Base-by-base conservation (phyloP, 2,113 vertebrate species). In the Trichomycterus rosablanca region DNA sequence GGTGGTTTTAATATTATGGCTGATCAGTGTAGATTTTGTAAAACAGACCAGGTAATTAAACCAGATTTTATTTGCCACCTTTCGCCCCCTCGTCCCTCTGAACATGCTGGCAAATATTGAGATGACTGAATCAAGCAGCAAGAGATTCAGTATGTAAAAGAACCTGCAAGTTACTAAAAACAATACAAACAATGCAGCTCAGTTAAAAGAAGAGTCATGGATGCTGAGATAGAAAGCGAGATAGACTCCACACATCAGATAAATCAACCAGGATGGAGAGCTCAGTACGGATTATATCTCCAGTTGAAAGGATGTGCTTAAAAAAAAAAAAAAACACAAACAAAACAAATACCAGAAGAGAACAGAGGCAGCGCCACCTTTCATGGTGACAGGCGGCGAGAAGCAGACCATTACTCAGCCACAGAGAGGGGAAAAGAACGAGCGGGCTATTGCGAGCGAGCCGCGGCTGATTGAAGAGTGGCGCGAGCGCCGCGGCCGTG, bases 241-340 rank as follows among this genome's bases (percentile, higher is more conserved):
- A 23, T 22, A 48, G 51, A 57, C 37, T 51, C 74, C 76, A 76
- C 61, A 67, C 78, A 86, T 88, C 82, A 79, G 81, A 84, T 82
- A 80, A 83, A 87, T 87, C 83, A 72, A 59, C 57, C 71, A 77
- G 76, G 83, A 89, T 87, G 81, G 81, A 86, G 85, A 86, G 87
- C 87, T 87, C 84, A 82, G 80, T 74, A 77, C 77, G 82, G 83
- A 87, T 84, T 83, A 83, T 76, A 80, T 76, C 42, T 74, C 73
- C 51, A 72, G 74, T 76, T 81, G 86, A 83, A 82, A 81, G 78
- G 83, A 82, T 76, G 81, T 75, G 75, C 74, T 67, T 74, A 76
- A 59, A 66, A 37, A 54, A 81, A 85, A 82, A 82, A 76, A 73
- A 77, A n/a, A n/a, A n/a, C n/a, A n/a, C n/a, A n/a, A n/a, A n/a